Evolutionary conservation across 1,140 invertebrate genomes (phyloP).

Genomic region (Calosoma granatense): DNA sequence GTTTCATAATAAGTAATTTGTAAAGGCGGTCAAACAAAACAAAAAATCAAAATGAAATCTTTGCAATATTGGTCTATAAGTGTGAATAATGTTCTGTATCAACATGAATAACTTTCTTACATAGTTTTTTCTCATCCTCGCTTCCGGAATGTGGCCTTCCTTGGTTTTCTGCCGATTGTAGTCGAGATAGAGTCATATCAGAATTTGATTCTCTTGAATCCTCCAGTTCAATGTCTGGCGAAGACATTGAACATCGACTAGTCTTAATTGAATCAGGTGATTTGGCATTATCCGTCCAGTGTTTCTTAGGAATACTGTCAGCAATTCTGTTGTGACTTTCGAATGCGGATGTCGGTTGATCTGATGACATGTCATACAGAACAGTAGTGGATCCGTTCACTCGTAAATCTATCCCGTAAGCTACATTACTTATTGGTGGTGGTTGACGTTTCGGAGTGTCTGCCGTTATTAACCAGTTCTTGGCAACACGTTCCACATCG

Average conservation of each 20-base stretch:
- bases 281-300: conserved; percentile 20
- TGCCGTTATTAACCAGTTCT: conserved; percentile 35
- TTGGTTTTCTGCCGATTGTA: conserved; percentile 20
- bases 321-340: background rate
- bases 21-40: too few species aligned
- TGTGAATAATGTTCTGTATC: too few species aligned
- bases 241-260: conserved; percentile 20
- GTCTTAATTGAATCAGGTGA: conserved; percentile 19
- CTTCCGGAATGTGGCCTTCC: conserved; percentile 10
- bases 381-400: conserved; percentile 5
- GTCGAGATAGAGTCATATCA: conserved; percentile 15
- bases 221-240: conserved; percentile 24
- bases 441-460: conserved; percentile 14
- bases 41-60: too few species aligned
- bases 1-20: too few species aligned
- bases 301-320: conserved; percentile 12
- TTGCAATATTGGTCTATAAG: too few species aligned
- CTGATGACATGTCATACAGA: conserved; percentile 4
- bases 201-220: conserved; percentile 26
- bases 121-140: conserved; percentile 19
- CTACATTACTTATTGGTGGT: conserved; percentile 14
- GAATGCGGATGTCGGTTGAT: conserved; percentile 9
- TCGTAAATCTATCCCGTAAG: conserved; percentile 3
- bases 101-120: conserved; percentile 19
- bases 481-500: conserved; percentile 25